Evolutionary conservation across 2,797 vertebrate species (phyloP), one percentile per base, ranked within the genome.

Genomic region (Characodon lateralis): DNA sequence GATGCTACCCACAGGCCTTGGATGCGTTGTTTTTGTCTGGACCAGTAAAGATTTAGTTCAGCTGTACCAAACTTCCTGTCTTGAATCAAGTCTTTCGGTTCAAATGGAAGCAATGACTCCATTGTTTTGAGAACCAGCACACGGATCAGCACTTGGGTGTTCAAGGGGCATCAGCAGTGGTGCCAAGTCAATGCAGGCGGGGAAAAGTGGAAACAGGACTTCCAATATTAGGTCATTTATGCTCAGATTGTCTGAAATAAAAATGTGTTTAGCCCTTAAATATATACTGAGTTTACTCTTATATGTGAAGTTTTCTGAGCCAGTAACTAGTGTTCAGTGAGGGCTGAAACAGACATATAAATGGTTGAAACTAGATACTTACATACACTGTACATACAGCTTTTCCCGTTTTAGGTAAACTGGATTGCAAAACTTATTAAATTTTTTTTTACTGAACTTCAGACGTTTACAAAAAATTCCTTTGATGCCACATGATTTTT

Each of bases 101-200:
- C 22, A 46, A 46, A 69, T 69, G 66, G 66, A 69, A 69, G 66
- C 41, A 69, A 46, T 69, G 66, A 48, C 28, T 24, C 26, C 28
- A 22, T 65, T 16, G 50, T 24, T 69, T 69, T 69, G 66, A 69
- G 41, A 46, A 69, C 66, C 39, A 69, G 41, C 10, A 46, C 66
- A 46, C 41, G 41, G 46, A 43, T 69, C 41, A 69, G 41, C 66
- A 69, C 24, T 69, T 69, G n/a, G 41, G 53, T 31, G 56, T 80
- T 85, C 73, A 86, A 85, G 24, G 10, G 66, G 41, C 66, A 14
- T 69, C 66, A 69, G 66, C 13, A 1, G 35, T n/a, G 53, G 71
- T 41, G 31, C 3, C 28, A n/a, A 43, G 26, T 76, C 31, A 61
- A 51, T 9, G 35, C 31, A 65, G 61, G 61, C 61, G 18, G 31